Conservation (phyloP, 2,888 invertebrate species). For the Drosophila macrospina region DNA sequence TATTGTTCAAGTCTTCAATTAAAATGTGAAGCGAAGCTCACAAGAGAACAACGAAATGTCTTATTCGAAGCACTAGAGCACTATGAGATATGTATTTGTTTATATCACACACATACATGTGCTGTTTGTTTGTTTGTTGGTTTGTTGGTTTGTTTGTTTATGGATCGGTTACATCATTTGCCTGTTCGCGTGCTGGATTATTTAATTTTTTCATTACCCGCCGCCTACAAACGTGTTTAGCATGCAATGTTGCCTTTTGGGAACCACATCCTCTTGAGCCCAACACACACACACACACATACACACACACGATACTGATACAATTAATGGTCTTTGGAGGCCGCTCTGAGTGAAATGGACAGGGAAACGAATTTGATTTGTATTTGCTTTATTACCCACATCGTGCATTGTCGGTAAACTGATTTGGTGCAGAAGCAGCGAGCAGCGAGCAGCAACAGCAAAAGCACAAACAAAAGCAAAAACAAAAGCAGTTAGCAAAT, state of each 20-base stretch:
- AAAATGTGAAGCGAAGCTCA: not conserved
- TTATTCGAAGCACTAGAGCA: not conserved
- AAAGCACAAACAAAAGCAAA: conserved; percentile 26
- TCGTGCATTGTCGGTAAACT: conserved; percentile 35
- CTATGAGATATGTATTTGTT: not conserved
- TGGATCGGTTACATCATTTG: conserved; percentile 51
- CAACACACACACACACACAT: conserved; percentile 15
- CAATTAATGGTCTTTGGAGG: conserved; percentile 69
- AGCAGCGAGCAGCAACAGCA: conserved; percentile 23
- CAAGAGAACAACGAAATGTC: not conserved
- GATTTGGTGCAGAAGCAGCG: conserved; percentile 55
- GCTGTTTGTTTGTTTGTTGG: not conserved
- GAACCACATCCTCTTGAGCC: conserved; percentile 20
- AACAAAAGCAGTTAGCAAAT: conserved; percentile 49
- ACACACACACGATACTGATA: conserved; percentile 52
- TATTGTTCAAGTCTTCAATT: conserved; percentile 14
- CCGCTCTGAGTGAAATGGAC: conserved; percentile 4
- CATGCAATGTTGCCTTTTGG: conserved; percentile 54
- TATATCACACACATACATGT: conserved; percentile 1
- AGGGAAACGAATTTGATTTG: conserved; percentile 64
- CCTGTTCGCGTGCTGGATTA: conserved; percentile 67
- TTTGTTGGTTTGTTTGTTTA: conserved; percentile 40
- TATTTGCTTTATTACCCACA: conserved; percentile 52
- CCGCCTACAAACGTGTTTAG: conserved; percentile 57
- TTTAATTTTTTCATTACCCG: conserved; percentile 76